These are phyloP conservation scores for Typhlichthys eigenmanni DNA, from an alignment of 2,797 vertebrate genomes.

Conservation along the genomic window DNA sequence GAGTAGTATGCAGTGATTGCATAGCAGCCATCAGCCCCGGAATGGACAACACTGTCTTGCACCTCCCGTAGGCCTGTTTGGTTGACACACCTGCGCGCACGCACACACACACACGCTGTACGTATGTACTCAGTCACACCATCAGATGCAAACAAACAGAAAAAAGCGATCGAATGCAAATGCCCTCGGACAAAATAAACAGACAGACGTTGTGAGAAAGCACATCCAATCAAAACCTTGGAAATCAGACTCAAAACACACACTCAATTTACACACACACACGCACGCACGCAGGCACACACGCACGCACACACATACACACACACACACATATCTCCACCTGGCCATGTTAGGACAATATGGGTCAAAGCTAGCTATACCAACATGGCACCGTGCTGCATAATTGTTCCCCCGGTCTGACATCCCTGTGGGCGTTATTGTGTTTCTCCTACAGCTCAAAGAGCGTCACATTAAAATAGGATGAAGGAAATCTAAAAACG, in stretches of 20 bases:
- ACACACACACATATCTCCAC: background rate
- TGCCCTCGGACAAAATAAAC: background rate
- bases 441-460: slow-evolving; percentile 31
- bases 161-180: too few species aligned
- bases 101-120: background rate
- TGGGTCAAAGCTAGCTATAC: slow-evolving; percentile 61
- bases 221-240: too few species aligned
- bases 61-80: slow-evolving; percentile 14
- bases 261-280: slow-evolving; percentile 6
- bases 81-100: background rate
- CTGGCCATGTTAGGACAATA: slow-evolving; percentile 26
- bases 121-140: background rate
- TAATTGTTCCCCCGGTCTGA: slow-evolving; percentile 54
- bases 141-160: too few species aligned
- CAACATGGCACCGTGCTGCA: slow-evolving; percentile 49
- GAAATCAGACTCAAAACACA: slow-evolving; percentile 16
- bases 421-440: slow-evolving; percentile 38
- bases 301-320: background rate
- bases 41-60: background rate
- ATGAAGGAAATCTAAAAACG: slow-evolving; percentile 47
- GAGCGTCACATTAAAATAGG: slow-evolving; percentile 54
- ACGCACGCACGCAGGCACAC: background rate
- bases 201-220: too few species aligned
- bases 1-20: slow-evolving; percentile 1
- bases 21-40: slow-evolving; percentile 7